Evolutionary conservation across 2,888 invertebrate species (phyloP).

Genomic region (Xestobium rufovillosum): DNA sequence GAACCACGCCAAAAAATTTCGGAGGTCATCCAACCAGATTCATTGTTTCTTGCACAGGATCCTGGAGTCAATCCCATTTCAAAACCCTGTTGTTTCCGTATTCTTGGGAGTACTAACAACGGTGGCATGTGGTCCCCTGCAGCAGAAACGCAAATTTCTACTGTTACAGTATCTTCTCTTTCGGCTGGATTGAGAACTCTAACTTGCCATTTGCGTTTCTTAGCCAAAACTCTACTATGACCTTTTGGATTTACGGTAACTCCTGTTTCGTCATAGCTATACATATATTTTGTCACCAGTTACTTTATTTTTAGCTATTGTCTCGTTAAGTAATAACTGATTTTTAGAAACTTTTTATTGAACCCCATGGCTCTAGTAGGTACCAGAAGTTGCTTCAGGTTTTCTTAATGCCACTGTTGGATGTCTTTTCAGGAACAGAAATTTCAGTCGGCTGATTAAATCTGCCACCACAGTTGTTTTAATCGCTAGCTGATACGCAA

Average conservation of each 20-base stretch:
- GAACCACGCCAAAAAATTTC: slow-evolving; percentile 33
- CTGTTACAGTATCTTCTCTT: background rate
- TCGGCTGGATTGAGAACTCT: background rate
- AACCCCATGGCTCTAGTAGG: slow-evolving; percentile 41
- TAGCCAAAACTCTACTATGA: background rate
- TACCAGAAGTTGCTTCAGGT: slow-evolving; percentile 11
- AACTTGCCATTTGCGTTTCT: background rate
- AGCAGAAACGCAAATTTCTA: slow-evolving; percentile 3
- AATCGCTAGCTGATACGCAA: slow-evolving; percentile 49
- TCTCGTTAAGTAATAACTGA: slow-evolving; percentile 11
- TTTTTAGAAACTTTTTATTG: slow-evolving; percentile 19
- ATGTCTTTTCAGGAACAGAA: slow-evolving; percentile 47
- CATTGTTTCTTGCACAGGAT: background rate
- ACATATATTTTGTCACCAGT: slow-evolving; percentile 1
- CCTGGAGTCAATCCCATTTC: slow-evolving; percentile 23
- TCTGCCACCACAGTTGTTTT: slow-evolving; percentile 44
- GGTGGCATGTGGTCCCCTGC: slow-evolving; percentile 24
- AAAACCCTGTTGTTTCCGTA: slow-evolving; percentile 14
- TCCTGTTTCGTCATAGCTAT: background rate
- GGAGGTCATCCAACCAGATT: slow-evolving; percentile 28
- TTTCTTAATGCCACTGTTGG: slow-evolving; percentile 23
- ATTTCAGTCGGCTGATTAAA: slow-evolving; percentile 43
- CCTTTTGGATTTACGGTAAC: background rate
- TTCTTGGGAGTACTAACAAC: slow-evolving; percentile 22
- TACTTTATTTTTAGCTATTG: slow-evolving; percentile 10